Percentiles rank a stretch among this genome's conserved stretches.
Evolutionary conservation across 1,140 invertebrate genomes (phyloP).

Genomic region (Lepidurus arcticus): DNA sequence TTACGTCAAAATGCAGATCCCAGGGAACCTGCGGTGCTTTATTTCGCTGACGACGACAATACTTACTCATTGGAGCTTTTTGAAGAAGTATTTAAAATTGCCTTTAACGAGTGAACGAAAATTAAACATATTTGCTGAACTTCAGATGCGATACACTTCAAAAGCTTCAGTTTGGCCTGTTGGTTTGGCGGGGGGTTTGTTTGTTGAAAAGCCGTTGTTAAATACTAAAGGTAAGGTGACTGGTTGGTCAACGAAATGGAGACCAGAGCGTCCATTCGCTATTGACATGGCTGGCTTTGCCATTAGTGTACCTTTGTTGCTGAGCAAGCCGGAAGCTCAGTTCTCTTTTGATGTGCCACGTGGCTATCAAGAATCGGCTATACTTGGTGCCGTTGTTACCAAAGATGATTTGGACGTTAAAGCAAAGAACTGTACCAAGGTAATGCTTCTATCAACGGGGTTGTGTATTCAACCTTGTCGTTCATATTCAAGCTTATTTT

Average conservation of each 20-base stretch:
- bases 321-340: conserved; percentile 65
- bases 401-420: conserved; percentile 77
- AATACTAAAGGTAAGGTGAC: conserved; percentile 62
- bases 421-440: conserved; percentile 82
- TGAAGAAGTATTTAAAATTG: conserved; percentile 61
- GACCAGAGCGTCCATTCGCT: conserved; percentile 83
- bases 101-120: background rate
- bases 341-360: conserved; percentile 78
- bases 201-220: conserved; percentile 75
- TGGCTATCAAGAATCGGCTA: conserved; percentile 87
- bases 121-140: conserved; percentile 39
- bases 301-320: conserved; percentile 74
- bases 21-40: conserved; percentile 67
- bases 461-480: background rate
- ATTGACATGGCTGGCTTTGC: conserved; percentile 99
- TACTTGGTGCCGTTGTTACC: conserved; percentile 72
- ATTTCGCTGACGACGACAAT: conserved; percentile 99
- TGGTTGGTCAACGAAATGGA: conserved; percentile 70
- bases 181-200: conserved; percentile 82
- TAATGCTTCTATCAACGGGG: conserved; percentile 40
- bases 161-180: conserved; percentile 96
- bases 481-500: background rate
- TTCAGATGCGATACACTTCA: conserved; percentile 69
- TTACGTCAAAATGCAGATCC: conserved; percentile 59
- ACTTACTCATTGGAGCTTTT: conserved; percentile 85